These are phyloP conservation scores for Erpornis zantholeuca DNA, from an alignment of 2,113 vertebrate species.

Conservation along the genomic window DNA sequence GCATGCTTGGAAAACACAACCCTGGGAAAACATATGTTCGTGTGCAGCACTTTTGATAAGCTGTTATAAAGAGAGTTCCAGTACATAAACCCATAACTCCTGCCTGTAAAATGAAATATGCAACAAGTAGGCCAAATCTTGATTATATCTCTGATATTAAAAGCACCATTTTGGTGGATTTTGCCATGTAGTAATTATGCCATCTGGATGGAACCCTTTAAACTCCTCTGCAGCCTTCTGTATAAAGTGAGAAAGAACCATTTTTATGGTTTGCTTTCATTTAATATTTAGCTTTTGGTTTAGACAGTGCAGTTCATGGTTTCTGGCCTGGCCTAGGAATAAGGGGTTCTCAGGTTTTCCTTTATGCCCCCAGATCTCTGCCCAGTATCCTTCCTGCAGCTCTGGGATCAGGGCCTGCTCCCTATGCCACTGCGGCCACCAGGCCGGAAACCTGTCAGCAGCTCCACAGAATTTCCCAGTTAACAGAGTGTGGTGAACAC, in stretches of 20 bases:
- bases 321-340: background rate
- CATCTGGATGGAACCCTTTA: background rate
- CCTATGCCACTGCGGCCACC: fast-evolving
- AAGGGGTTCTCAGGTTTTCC: background rate
- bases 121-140: conserved; percentile 40
- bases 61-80: conserved; percentile 57
- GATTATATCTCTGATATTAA: background rate
- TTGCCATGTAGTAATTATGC: background rate
- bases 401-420: background rate
- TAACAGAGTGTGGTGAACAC: background rate
- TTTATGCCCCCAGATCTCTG: background rate
- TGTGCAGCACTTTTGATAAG: conserved; percentile 52
- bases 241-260: background rate
- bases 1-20: conserved; percentile 55
- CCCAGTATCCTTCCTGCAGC: background rate
- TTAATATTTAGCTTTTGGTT: background rate
- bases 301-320: background rate
- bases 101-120: conserved; percentile 17
- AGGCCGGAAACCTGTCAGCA: background rate
- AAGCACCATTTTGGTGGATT: background rate
- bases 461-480: background rate
- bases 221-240: background rate
- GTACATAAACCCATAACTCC: conserved; percentile 34
- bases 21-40: conserved; percentile 67
- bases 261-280: background rate